Evolutionary conservation across 1,140 invertebrate genomes (phyloP).

Genomic region (Euborellia annulipes): DNA sequence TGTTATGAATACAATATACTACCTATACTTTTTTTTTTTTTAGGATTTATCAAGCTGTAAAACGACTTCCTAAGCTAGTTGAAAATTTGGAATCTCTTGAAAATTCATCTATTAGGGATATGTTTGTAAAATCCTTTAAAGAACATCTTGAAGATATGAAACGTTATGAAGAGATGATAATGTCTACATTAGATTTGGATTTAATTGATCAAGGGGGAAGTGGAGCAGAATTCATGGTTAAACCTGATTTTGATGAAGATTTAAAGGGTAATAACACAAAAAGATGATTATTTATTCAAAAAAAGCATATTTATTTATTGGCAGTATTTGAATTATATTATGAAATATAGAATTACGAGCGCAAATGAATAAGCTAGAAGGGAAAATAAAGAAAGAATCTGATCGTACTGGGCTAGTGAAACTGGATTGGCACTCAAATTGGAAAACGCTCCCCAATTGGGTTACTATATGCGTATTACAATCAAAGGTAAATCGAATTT

Average conservation of each 20-base stretch:
- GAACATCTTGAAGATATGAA: slow-evolving; percentile 55
- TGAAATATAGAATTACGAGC: slow-evolving; percentile 38
- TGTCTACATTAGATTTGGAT: slow-evolving; percentile 77
- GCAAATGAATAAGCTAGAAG: slow-evolving; percentile 51
- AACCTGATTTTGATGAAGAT: slow-evolving; percentile 71
- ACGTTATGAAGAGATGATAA: slow-evolving; percentile 78
- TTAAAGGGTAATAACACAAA: slow-evolving; percentile 40
- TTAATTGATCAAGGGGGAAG: slow-evolving; percentile 48
- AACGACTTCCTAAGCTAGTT: slow-evolving; percentile 11
- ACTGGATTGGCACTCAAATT: slow-evolving; percentile 63
- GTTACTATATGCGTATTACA: slow-evolving; percentile 81
- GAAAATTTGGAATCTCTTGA: slow-evolving; percentile 8
- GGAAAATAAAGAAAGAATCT: slow-evolving; percentile 50
- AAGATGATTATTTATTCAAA: not conserved
- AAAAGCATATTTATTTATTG: not conserved
- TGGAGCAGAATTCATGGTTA: slow-evolving; percentile 62
- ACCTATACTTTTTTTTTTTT: slow-evolving; percentile 6
- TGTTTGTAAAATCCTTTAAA: slow-evolving; percentile 52
- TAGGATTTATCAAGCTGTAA: slow-evolving; percentile 44
- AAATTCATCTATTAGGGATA: slow-evolving; percentile 39
- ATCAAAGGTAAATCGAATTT: slow-evolving; percentile 40
- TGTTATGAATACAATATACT: too few relatives aligned
- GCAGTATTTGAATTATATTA: too few relatives aligned
- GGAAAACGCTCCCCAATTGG: slow-evolving; percentile 63
- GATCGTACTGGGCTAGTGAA: slow-evolving; percentile 49